Evolutionary conservation across 2,113 vertebrate genomes (phyloP).

Genomic region (Hypanus sabinus): DNA sequence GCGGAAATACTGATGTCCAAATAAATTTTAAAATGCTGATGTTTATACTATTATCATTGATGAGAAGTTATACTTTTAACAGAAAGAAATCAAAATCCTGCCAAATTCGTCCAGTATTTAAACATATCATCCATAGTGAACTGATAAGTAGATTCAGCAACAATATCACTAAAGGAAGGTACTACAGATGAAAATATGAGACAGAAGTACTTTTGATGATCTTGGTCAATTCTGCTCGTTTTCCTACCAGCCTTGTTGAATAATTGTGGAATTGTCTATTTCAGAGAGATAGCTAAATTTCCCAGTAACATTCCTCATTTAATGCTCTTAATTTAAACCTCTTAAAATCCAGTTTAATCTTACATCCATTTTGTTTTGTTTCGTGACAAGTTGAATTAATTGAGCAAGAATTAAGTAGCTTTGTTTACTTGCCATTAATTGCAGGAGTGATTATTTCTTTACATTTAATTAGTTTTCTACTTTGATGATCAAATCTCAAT

Average conservation of each 20-base stretch:
- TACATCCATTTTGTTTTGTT: no score
- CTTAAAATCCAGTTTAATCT: not conserved
- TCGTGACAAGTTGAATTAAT: not conserved
- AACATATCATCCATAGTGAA: not conserved
- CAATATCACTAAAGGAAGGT: not conserved
- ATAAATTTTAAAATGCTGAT: not conserved
- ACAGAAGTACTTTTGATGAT: no score
- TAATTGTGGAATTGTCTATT: no score
- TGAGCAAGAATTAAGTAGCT: not conserved
- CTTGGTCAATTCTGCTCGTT: no score
- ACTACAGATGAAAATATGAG: no score
- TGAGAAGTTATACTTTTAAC: not conserved
- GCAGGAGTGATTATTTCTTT: not conserved
- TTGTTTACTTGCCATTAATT: not conserved
- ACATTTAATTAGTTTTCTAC: not conserved
- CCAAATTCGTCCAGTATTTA: not conserved
- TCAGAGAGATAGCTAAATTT: not conserved
- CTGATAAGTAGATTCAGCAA: not conserved
- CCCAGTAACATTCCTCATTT: not conserved
- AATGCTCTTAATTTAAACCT: not conserved
- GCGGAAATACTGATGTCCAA: not conserved
- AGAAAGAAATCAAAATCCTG: not conserved
- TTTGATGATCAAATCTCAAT: not conserved
- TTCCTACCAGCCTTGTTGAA: no score
- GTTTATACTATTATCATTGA: not conserved